Base-by-base conservation (phyloP, 2,113 vertebrate genomes). In the Cnemophilus loriae region DNA sequence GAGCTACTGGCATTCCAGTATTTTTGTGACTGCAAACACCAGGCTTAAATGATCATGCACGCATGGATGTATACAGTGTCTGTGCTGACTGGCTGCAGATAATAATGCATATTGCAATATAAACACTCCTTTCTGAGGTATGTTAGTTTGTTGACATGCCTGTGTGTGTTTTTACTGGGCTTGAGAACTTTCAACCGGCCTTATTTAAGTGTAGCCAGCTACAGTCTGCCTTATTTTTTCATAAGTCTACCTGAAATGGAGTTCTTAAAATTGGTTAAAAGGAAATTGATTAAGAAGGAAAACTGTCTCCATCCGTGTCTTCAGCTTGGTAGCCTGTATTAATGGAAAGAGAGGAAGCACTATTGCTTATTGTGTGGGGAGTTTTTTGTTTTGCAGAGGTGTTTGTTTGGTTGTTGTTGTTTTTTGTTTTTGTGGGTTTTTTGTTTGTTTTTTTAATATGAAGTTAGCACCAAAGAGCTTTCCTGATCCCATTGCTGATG, bases 351-450 rank as follows among this genome's bases (percentile, higher is more conserved):
- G 28, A 24, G 24, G 26, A 67, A 52, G 78, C 28, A 17, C 20
- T 22, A 1, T 65, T 76, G 49, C 10, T 28, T 57, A 13, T 16
- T 49, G 21, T 13, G 15, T 0, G 2, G 2, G 17, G 3, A 5
- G 4, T 12, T 20, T 33, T 47, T 30, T 61, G 22, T 56, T 67
- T 82, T 37, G 11, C 11, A 23, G 19, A 11, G 33, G 50, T 50
- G 27, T 44, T 37, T 26, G 28, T 20, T 32, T 7, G 17, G 56
- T 67, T 21, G 39, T 32, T 53, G 26, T 35, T 53, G 6, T 9
- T 22, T 17, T 59, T n/a, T 50, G 16, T 3, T 76, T 89, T 35
- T 21, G 19, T 42, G 19, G 22, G 57, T 47, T 16, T 27, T 39
- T 24, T 11, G 39, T 28, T 61, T 61, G 32, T 3, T 16, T 46